A percentile compares a stretch with the other conserved stretches of the same genome.
phyloP scores from a whole-genome alignment of 2,797 vertebrate genomes.

The Microctenopoma stevenorrisi region DNA sequence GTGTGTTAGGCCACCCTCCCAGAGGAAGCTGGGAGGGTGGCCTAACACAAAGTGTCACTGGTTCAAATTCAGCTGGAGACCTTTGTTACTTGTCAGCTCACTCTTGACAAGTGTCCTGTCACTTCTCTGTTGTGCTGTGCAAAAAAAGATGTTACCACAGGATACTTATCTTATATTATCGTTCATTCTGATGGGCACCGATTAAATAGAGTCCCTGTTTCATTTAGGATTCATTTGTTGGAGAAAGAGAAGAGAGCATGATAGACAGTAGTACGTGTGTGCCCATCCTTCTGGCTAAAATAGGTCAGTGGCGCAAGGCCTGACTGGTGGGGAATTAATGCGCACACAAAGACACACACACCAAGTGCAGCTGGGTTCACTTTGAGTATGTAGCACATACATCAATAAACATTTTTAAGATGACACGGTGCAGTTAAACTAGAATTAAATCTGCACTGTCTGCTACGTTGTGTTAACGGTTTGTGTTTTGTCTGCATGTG shows the following conservation, averaged over 20 bases:
- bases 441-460: constrained; percentile 1
- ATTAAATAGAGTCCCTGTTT: constrained; percentile 36
- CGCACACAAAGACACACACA: constrained; percentile 29
- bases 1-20: neutral
- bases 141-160: constrained; percentile 5
- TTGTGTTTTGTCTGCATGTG: constrained; percentile 23
- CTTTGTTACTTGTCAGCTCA: constrained; percentile 9
- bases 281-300: constrained; percentile 52
- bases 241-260: neutral
- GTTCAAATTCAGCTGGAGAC: constrained; percentile 7
- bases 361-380: constrained; percentile 48
- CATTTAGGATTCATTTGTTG: constrained; percentile 21
- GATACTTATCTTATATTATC: constrained; percentile 27
- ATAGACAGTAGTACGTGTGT: neutral
- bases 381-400: constrained; percentile 19
- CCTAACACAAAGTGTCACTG: neutral
- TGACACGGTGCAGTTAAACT: neutral
- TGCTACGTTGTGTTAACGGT: constrained; percentile 5
- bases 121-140: constrained; percentile 19
- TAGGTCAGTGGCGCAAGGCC: constrained; percentile 60
- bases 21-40: neutral
- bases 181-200: constrained; percentile 22
- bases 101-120: constrained; percentile 33
- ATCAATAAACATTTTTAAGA: neutral
- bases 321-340: constrained; percentile 36